Evolutionary conservation across 2,888 invertebrate genomes (phyloP).

Genomic region (Hedychridium roseum): DNA sequence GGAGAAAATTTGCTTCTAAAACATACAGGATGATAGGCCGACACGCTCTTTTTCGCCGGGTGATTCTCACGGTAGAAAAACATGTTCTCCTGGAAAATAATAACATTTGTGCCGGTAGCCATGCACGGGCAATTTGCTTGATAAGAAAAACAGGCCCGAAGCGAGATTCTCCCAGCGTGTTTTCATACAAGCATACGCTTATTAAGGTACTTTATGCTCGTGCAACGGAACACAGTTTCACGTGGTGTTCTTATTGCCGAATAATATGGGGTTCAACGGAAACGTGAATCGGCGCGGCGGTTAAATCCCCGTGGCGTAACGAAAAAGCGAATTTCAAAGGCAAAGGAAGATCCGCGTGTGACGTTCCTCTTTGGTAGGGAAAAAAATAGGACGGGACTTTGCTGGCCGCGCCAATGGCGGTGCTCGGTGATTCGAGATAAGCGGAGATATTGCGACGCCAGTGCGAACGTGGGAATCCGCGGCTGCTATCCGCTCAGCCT

Average conservation of each 20-base stretch:
- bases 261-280: too few species aligned
- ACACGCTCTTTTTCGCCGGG: constrained; percentile 16
- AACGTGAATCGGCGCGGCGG: too few species aligned
- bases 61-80: constrained; percentile 26
- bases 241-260: too few species aligned
- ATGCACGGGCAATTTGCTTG: constrained; percentile 36
- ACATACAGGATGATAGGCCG: constrained; percentile 29
- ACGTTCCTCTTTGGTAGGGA: too few species aligned
- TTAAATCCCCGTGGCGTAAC: too few species aligned
- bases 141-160: constrained; percentile 38
- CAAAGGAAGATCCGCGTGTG: too few species aligned
- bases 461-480: constrained; percentile 58
- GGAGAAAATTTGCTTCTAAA: too few species aligned
- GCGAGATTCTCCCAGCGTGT: constrained; percentile 29
- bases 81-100: constrained; percentile 38
- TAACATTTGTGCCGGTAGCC: constrained; percentile 38
- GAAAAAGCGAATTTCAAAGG: too few species aligned
- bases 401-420: constrained; percentile 31
- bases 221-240: too few species aligned
- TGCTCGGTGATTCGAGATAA: constrained; percentile 38
- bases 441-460: constrained; percentile 52
- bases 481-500: constrained; percentile 67
- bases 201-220: too few species aligned
- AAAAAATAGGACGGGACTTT: too few species aligned
- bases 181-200: too few species aligned